Conservation (phyloP, 1,140 invertebrate genomes). For the Nixonia krombeini region DNA sequence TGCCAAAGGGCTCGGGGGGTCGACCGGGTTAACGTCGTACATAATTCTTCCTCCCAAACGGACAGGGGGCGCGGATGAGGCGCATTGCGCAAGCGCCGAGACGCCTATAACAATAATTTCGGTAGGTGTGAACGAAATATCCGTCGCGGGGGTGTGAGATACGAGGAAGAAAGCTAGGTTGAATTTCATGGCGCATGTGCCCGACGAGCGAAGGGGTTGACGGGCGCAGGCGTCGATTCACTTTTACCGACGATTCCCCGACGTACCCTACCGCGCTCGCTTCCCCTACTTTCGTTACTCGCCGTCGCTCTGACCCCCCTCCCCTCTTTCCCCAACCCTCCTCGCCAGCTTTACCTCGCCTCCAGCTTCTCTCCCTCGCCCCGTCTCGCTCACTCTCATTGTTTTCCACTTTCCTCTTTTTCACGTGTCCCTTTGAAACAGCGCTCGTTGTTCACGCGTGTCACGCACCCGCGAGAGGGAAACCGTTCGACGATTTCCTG, state of each 20-base stretch:
- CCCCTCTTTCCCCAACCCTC: not conserved
- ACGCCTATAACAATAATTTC: conserved; percentile 64
- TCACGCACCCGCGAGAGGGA: conserved; percentile 62
- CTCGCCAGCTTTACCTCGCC: not conserved
- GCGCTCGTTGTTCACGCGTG: conserved; percentile 63
- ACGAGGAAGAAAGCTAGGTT: conserved; percentile 25
- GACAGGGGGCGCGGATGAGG: conserved; percentile 23
- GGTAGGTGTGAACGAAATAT: conserved; percentile 66
- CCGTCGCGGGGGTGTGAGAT: conserved; percentile 16
- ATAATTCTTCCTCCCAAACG: conserved; percentile 35
- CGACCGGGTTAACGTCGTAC: conserved; percentile 27
- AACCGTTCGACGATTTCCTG: conserved; percentile 63
- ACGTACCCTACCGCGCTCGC: not conserved
- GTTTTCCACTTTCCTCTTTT: conserved; percentile 25
- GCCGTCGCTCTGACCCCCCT: not conserved
- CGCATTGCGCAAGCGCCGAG: conserved; percentile 52
- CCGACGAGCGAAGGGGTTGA: conserved; percentile 23
- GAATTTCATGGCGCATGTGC: conserved; percentile 51
- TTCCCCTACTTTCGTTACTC: not conserved
- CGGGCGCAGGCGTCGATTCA: conserved; percentile 54
- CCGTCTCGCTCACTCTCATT: conserved; percentile 20
- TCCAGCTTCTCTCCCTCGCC: not conserved
- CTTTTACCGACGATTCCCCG: conserved; percentile 24
- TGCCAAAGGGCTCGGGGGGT: conserved; percentile 26
- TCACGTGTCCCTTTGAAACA: conserved; percentile 46